Evolutionary conservation across 2,888 invertebrate species (phyloP).

Genomic region (Euplagia quadripunctaria): DNA sequence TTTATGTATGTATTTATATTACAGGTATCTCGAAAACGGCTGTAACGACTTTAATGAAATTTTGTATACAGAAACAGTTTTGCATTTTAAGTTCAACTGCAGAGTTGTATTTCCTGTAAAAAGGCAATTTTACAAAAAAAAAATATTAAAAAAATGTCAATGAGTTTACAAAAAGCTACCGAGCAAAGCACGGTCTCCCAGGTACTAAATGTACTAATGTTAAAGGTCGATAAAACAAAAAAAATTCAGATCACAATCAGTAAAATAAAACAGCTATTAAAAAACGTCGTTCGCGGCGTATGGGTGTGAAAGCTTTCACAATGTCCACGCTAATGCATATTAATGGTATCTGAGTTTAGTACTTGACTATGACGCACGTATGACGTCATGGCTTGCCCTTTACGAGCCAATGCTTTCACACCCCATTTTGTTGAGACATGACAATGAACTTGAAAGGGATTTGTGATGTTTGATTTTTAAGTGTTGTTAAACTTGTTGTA

Average conservation of each 20-base stretch:
- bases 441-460: conserved; percentile 62
- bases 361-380: conserved; percentile 46
- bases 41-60: too few relatives aligned
- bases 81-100: too few relatives aligned
- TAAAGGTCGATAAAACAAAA: neutral
- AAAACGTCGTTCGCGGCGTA: conserved; percentile 13
- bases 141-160: too few relatives aligned
- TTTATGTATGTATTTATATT: too few relatives aligned
- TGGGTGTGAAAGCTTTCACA: conserved; percentile 46
- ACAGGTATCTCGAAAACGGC: too few relatives aligned
- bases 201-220: neutral
- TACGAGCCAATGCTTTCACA: conserved; percentile 34
- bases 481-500: neutral
- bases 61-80: too few relatives aligned
- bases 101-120: too few relatives aligned
- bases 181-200: too few relatives aligned
- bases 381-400: conserved; percentile 60
- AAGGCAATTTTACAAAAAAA: too few relatives aligned
- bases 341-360: conserved; percentile 53
- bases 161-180: too few relatives aligned
- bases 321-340: conserved; percentile 61
- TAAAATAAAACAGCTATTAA: conserved; percentile 11
- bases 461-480: conserved; percentile 9
- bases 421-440: conserved; percentile 43
- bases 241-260: neutral